phyloP scores from a whole-genome alignment of 2,888 invertebrate genomes.

The Spilarctia lutea region DNA sequence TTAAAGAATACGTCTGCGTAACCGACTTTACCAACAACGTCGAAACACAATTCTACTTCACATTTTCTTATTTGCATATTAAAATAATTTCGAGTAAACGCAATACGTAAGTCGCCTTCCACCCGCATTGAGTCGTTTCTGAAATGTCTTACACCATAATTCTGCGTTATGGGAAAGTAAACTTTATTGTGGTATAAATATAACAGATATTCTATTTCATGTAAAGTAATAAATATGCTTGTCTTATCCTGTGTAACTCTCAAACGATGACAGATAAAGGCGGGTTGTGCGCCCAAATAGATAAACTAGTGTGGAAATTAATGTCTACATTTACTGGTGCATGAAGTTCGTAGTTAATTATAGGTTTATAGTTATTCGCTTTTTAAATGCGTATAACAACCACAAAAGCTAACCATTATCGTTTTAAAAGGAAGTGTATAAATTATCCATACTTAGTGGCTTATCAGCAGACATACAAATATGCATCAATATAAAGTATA shows the following conservation, averaged over 20 bases:
- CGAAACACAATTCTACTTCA: conserved; percentile 84
- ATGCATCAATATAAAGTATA: conserved; percentile 76
- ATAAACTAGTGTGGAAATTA: conserved; percentile 87
- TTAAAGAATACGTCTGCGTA: conserved; percentile 86
- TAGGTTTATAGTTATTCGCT: conserved; percentile 83
- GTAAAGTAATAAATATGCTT: conserved; percentile 63
- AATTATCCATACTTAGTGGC: conserved; percentile 73
- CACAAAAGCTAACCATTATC: conserved; percentile 84
- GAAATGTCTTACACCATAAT: conserved; percentile 63
- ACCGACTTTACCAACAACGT: conserved; percentile 81
- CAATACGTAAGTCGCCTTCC: conserved; percentile 83
- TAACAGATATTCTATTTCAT: conserved; percentile 59
- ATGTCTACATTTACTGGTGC: conserved; percentile 87
- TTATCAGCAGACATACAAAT: conserved; percentile 77
- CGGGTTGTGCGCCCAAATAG: conserved; percentile 85
- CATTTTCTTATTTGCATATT: conserved; percentile 87
- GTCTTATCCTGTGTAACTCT: conserved; percentile 66
- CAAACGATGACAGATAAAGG: conserved; percentile 86
- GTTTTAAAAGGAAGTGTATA: conserved; percentile 82
- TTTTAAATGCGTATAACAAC: conserved; percentile 81
- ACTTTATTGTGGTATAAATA: conserved; percentile 60
- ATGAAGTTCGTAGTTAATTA: conserved; percentile 86
- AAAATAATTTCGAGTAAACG: conserved; percentile 86
- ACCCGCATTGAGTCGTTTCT: conserved; percentile 59
- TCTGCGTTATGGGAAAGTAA: conserved; percentile 59